Base-by-base conservation (phyloP, 2,888 invertebrate species). In the Notocelia uddmanniana region DNA sequence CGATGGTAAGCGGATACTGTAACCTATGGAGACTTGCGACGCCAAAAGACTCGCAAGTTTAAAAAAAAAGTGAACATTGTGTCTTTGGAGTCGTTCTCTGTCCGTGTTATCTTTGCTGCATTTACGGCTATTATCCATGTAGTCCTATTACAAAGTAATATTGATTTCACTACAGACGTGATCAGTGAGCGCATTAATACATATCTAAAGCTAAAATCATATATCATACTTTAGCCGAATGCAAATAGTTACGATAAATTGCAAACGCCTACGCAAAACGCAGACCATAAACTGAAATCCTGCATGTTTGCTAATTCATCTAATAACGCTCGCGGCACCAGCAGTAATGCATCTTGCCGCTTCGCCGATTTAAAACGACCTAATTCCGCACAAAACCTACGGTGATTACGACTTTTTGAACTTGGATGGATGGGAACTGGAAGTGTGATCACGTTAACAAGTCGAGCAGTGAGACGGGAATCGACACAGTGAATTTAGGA, bases 361-460 rank as follows among this genome's bases (percentile, higher is more conserved):
- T 6, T 26, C 5, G 3, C 2, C 8, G 0, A 26, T 18, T n/a
- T 10, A 41, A 60, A 41, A 45, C 23, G 23, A 13, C 41, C 5
- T 41, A 23, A n/a, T 23, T 41, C 19, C 41, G 59, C 3, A 13
- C n/a, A 15, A 59, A 37, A 48, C 18, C 34, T 31, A 34, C 19
- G 34, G 21, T 18, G 34, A 9, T 9, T 34, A 63, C 19, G 50
- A 10, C 63, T 9, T 5, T 63, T 26, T 34, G 19, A 21, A 6
- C 0, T 34, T n/a, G 26, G 48, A 2, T 15, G 9, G 21, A n/a
- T 15, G 19, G 10, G 6, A 19, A 31, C 31, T 48, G 19, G 19
- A 48, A 63, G 63, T 50, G 63, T 63, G 63, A 63, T 52, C 52
- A 63, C 63, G 52, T 63, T 63, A 63, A 63, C 63, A 31, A n/a